Evolutionary conservation across 2,888 invertebrate species (phyloP).

Genomic region (Ichneumon xanthorius): DNA sequence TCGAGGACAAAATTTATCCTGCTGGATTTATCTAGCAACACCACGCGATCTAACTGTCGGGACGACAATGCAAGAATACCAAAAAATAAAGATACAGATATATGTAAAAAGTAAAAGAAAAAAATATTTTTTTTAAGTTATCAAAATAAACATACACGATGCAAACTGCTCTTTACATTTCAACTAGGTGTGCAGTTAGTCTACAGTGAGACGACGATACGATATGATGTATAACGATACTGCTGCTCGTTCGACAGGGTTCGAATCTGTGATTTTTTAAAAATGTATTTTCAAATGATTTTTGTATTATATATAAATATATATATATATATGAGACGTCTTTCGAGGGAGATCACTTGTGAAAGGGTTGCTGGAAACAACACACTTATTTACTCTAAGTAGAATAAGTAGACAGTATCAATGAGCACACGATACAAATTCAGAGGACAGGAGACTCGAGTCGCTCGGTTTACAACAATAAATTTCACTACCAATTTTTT

Average conservation of each 20-base stretch:
- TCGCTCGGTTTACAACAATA: slow-evolving; percentile 22
- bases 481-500: slow-evolving; percentile 22
- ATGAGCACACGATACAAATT: slow-evolving; percentile 52
- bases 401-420: slow-evolving; percentile 9
- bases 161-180: slow-evolving; percentile 68
- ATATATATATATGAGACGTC: neutral
- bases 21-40: slow-evolving; percentile 1
- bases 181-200: slow-evolving; percentile 71
- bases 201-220: slow-evolving; percentile 69
- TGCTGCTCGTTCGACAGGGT: slow-evolving; percentile 13
- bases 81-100: slow-evolving; percentile 32
- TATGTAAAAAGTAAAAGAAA: neutral
- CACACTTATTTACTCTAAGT: slow-evolving; percentile 46
- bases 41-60: slow-evolving; percentile 21
- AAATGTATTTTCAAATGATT: neutral
- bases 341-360: slow-evolving; percentile 36
- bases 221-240: slow-evolving; percentile 40
- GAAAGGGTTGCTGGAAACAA: slow-evolving; percentile 34
- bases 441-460: slow-evolving; percentile 21
- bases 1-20: slow-evolving; percentile 31
- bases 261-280: slow-evolving; percentile 23
- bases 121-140: neutral
- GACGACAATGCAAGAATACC: slow-evolving; percentile 21
- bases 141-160: slow-evolving; percentile 68
- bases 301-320: neutral